A percentile compares a stretch with the other conserved stretches of the same genome.
phyloP scores from a whole-genome alignment of 2,888 invertebrate genomes.

The Luperina testacea region DNA sequence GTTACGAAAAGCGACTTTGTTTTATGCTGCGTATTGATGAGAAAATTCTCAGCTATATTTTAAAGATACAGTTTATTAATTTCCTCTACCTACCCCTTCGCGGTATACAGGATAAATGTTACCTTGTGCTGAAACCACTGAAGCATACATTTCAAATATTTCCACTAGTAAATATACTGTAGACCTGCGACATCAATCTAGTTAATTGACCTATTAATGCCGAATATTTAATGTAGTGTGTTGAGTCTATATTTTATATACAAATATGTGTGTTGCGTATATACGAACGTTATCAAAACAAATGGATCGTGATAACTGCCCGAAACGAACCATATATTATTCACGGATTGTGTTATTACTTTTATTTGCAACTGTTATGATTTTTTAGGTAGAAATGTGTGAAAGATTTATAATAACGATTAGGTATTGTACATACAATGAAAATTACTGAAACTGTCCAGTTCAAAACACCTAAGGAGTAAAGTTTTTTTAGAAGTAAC shows the following conservation, averaged over 20 bases:
- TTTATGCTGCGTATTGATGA: too few species aligned
- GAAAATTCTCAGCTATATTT: neutral
- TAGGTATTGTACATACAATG: neutral
- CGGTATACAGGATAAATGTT: neutral
- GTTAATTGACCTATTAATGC: constrained; percentile 53
- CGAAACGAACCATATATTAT: constrained; percentile 23
- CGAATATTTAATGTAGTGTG: constrained; percentile 41
- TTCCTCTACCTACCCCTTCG: neutral
- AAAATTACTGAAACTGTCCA: neutral
- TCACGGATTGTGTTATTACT: constrained; percentile 23
- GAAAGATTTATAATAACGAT: neutral
- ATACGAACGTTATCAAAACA: constrained; percentile 37
- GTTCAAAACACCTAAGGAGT: neutral
- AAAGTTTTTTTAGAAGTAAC: neutral
- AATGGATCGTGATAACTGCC: constrained; percentile 43
- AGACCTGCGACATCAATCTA: constrained; percentile 28
- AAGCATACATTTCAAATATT: neutral
- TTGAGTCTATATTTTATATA: constrained; percentile 2
- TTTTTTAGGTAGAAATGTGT: neutral
- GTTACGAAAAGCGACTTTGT: too few species aligned
- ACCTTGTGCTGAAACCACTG: neutral
- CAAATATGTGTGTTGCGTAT: constrained; percentile 10
- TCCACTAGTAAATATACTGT: constrained; percentile 15
- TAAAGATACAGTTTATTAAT: neutral
- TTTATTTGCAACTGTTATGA: constrained; percentile 13